Conservation (phyloP, 2,113 vertebrate genomes). For the Esox niger region DNA sequence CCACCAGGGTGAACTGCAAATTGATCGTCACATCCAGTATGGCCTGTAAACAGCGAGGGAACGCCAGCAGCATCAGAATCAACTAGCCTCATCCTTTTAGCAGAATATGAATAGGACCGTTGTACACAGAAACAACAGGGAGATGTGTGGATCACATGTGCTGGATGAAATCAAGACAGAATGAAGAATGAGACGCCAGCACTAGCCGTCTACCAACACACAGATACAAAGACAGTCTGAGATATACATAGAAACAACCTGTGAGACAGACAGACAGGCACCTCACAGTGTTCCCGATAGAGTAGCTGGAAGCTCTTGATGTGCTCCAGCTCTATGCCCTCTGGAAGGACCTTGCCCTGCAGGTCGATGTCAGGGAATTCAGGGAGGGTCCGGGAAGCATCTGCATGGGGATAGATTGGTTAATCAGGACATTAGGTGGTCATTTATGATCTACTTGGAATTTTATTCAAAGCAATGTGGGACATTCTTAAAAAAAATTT, state of each 20-base stretch:
- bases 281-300: slow-evolving; percentile 94
- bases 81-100: neutral
- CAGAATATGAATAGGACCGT: neutral
- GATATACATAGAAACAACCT: neutral
- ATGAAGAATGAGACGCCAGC: neutral
- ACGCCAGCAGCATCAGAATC: slow-evolving; percentile 12
- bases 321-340: slow-evolving; percentile 83
- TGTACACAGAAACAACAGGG: neutral
- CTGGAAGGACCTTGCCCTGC: slow-evolving; percentile 83
- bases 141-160: neutral
- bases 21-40: slow-evolving; percentile 94
- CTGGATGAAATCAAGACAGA: neutral
- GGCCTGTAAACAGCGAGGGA: slow-evolving; percentile 67
- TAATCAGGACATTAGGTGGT: too few species aligned
- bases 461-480: too few species aligned
- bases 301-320: slow-evolving; percentile 90
- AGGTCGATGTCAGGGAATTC: slow-evolving; percentile 88
- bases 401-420: slow-evolving; percentile 58
- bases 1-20: slow-evolving; percentile 90
- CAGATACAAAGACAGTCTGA: neutral
- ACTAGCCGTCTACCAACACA: neutral
- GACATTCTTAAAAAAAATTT: too few species aligned
- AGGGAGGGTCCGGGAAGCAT: slow-evolving; percentile 85
- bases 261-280: slow-evolving; percentile 43
- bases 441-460: too few species aligned